These are phyloP conservation scores for Brachionus rotundiformis DNA, from an alignment of 1,140 invertebrate genomes.

Conservation along the genomic window DNA sequence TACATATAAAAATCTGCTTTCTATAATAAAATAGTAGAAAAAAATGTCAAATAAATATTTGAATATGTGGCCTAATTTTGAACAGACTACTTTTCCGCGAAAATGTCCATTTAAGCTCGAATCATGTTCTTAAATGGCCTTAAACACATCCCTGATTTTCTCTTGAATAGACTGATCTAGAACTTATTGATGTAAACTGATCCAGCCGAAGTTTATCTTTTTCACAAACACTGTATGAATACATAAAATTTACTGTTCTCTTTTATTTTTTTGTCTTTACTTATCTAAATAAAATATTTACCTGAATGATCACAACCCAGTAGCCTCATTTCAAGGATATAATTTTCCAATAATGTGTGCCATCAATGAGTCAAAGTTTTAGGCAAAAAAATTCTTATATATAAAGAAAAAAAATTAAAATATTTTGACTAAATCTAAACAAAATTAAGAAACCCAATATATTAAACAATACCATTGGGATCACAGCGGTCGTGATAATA, in stretches of 20 bases:
- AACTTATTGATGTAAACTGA: slow-evolving; percentile 7
- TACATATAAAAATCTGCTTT: not conserved
- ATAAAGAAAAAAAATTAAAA: too few relatives aligned
- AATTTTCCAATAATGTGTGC: not conserved
- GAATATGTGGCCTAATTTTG: not conserved
- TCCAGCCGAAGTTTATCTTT: not conserved
- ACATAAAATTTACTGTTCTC: slow-evolving; percentile 7
- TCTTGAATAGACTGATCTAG: not conserved
- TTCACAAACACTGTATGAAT: not conserved
- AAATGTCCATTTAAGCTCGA: not conserved
- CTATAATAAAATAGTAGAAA: not conserved
- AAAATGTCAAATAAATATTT: slow-evolving; percentile 22
- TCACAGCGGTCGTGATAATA: not conserved
- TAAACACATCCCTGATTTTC: slow-evolving; percentile 6
- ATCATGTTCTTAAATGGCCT: not conserved
- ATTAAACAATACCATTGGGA: not conserved
- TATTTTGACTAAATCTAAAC: not conserved
- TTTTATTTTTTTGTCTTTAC: not conserved
- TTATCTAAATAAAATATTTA: not conserved
- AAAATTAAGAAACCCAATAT: not conserved
- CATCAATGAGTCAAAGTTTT: too few relatives aligned
- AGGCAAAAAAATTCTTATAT: too few relatives aligned
- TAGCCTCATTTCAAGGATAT: not conserved
- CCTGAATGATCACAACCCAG: not conserved
- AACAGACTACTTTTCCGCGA: slow-evolving; percentile 3